Percentiles rank a stretch among this genome's conserved stretches.
These are phyloP conservation scores for Calephelis virginiensis DNA, from an alignment of 1,140 invertebrate species.

Conservation along the genomic window DNA sequence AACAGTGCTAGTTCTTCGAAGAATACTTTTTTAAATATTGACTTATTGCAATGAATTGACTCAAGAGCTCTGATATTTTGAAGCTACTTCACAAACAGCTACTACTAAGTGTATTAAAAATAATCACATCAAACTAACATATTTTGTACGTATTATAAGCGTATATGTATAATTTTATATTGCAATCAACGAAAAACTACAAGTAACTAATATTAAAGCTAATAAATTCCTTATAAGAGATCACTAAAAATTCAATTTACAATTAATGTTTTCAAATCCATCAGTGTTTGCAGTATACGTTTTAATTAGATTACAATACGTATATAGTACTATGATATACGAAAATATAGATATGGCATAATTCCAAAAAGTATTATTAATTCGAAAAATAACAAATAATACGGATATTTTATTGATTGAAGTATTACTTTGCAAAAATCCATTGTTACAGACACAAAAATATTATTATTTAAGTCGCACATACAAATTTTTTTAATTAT, in stretches of 20 bases:
- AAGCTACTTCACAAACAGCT: neutral
- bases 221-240: constrained; percentile 22
- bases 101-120: constrained; percentile 10
- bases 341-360: neutral
- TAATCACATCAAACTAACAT: constrained; percentile 14
- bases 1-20: too few relatives aligned
- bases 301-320: constrained; percentile 11
- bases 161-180: constrained; percentile 11
- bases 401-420: too few relatives aligned
- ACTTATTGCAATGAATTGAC: neutral
- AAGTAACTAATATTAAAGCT: constrained; percentile 13
- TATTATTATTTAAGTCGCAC: too few relatives aligned
- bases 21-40: neutral
- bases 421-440: too few relatives aligned
- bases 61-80: neutral
- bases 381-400: neutral
- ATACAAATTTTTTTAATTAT: too few relatives aligned
- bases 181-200: constrained; percentile 15
- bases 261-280: constrained; percentile 42
- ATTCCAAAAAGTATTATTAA: neutral
- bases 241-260: constrained; percentile 25
- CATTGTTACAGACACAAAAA: too few relatives aligned
- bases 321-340: constrained; percentile 2
- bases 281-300: constrained; percentile 43
- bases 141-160: constrained; percentile 19